phyloP scores from a whole-genome alignment of 1,140 invertebrate species.

The Drosophila kohkoa region DNA sequence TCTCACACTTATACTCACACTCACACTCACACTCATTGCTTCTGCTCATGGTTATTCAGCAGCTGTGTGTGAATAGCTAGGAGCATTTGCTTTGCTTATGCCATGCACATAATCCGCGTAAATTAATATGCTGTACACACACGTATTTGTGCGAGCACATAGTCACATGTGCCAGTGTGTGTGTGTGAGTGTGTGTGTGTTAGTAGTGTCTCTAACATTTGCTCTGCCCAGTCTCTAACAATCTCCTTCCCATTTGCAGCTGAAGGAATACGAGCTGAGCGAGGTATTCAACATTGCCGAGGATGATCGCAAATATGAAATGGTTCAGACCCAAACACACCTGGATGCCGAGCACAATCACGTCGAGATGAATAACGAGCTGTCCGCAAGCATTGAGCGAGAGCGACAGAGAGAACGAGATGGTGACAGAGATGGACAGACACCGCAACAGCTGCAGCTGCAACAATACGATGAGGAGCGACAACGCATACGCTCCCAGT shows the following conservation, averaged over 20 bases:
- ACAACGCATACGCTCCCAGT: conserved; percentile 76
- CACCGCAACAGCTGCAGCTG: conserved; percentile 45
- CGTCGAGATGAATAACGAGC: conserved; percentile 88
- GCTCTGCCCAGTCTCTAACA: conserved; percentile 8
- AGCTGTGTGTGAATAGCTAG: conserved; percentile 15
- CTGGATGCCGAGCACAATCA: conserved; percentile 88
- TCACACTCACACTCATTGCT: background rate
- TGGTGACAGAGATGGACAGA: conserved; percentile 86
- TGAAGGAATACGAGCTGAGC: conserved; percentile 93
- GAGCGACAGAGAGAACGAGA: conserved; percentile 86
- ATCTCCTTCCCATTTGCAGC: conserved; percentile 85
- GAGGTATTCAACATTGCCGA: conserved; percentile 93
- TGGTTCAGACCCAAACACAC: conserved; percentile 89
- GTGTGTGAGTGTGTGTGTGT: conserved; percentile 34
- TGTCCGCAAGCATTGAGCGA: conserved; percentile 91
- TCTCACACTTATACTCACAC: conserved; percentile 15
- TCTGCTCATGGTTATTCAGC: background rate
- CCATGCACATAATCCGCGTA: conserved; percentile 75
- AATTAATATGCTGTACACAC: conserved; percentile 80
- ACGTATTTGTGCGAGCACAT: background rate
- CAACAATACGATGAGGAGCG: conserved; percentile 67
- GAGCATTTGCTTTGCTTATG: conserved; percentile 58
- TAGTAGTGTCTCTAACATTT: conserved; percentile 53
- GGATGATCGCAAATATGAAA: conserved; percentile 91
- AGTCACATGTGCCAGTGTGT: background rate